Evolutionary conservation across 2,888 invertebrate genomes (phyloP).

Genomic region (Dynastes maya): DNA sequence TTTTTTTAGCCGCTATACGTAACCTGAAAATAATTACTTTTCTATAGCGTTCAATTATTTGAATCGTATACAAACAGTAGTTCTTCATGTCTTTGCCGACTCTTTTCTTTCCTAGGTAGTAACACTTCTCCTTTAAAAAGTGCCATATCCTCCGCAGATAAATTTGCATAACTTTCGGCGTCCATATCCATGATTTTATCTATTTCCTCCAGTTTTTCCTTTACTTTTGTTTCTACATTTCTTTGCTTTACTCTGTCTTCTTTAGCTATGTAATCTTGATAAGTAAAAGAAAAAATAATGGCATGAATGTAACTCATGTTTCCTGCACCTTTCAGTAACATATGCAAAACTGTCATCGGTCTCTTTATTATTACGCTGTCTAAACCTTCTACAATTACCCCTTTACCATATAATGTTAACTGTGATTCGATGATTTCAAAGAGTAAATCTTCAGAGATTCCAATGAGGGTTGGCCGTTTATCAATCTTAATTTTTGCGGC

Average conservation of each 20-base stretch:
- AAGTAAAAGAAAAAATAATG: constrained; percentile 58
- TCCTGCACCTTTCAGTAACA: constrained; percentile 62
- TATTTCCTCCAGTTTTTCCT: constrained; percentile 52
- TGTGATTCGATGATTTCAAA: constrained; percentile 59
- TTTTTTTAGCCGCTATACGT: constrained; percentile 17
- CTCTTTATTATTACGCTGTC: constrained; percentile 63
- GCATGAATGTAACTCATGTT: constrained; percentile 63
- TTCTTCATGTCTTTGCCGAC: constrained; percentile 52
- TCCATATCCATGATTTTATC: constrained; percentile 57
- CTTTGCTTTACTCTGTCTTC: constrained; percentile 41
- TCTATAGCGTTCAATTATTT: background rate
- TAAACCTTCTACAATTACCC: constrained; percentile 65
- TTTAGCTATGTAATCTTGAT: constrained; percentile 34
- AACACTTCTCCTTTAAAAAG: constrained; percentile 58
- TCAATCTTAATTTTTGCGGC: constrained; percentile 51
- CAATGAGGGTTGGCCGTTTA: constrained; percentile 60
- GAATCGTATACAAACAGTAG: constrained; percentile 51
- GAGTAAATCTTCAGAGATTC: constrained; percentile 60
- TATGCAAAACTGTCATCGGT: constrained; percentile 59
- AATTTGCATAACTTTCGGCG: constrained; percentile 56
- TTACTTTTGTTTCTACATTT: constrained; percentile 56
- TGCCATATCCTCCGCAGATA: constrained; percentile 54
- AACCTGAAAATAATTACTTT: constrained; percentile 10
- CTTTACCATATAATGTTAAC: constrained; percentile 56
- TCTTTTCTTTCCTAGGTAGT: constrained; percentile 56